Evolutionary conservation across 2,888 invertebrate species (phyloP).

Genomic region (Timandra comae): DNA sequence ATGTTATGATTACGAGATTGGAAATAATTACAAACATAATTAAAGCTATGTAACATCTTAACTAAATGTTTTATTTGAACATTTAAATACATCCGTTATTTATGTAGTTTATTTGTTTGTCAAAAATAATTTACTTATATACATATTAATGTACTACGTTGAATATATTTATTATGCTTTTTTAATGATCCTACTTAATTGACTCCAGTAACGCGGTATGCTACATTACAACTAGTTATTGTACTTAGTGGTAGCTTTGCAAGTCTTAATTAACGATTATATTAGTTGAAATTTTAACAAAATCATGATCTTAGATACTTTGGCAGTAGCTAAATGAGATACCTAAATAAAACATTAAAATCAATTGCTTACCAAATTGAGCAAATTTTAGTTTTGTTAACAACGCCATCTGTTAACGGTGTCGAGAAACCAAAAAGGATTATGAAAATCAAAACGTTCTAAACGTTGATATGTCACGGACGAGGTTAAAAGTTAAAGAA

Average conservation of each 20-base stretch:
- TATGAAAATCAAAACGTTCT: slow-evolving; percentile 28
- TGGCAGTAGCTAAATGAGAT: slow-evolving; percentile 17
- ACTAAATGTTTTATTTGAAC: too few relatives aligned
- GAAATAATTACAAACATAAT: too few relatives aligned
- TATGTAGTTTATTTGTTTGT: slow-evolving; percentile 2
- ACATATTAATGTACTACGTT: slow-evolving; percentile 10
- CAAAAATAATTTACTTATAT: too few relatives aligned
- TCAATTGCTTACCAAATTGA: slow-evolving; percentile 58
- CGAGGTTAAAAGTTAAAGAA: slow-evolving; percentile 28
- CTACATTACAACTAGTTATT: slow-evolving; percentile 59
- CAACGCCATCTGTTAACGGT: slow-evolving; percentile 20
- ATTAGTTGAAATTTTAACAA: slow-evolving; percentile 20
- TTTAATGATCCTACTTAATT: slow-evolving; percentile 46
- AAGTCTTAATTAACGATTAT: slow-evolving; percentile 31
- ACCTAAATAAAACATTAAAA: slow-evolving; percentile 8
- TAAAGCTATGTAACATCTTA: too few relatives aligned
- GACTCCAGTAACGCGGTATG: slow-evolving; percentile 56
- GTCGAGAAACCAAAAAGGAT: slow-evolving; percentile 13
- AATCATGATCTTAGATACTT: slow-evolving; percentile 20
- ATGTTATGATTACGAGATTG: too few relatives aligned
- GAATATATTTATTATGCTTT: slow-evolving; percentile 27
- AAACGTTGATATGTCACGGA: slow-evolving; percentile 49
- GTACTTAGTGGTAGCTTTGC: slow-evolving; percentile 60
- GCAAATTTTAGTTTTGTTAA: slow-evolving; percentile 41
- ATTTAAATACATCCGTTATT: too few relatives aligned